phyloP scores from a whole-genome alignment of 2,888 invertebrate genomes.

The Plutella xylostella region DNA sequence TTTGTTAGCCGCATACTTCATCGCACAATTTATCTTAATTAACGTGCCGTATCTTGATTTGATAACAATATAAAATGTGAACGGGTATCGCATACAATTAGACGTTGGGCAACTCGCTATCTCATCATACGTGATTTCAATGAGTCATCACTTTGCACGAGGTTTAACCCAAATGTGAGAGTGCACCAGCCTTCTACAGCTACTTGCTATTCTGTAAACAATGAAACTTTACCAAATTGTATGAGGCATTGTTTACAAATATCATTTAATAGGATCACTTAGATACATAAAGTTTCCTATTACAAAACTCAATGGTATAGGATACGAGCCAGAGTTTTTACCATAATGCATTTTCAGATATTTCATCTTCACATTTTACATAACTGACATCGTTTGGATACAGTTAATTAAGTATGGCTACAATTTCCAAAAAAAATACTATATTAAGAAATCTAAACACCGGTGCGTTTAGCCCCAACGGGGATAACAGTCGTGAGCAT shows the following conservation, averaged over 20 bases:
- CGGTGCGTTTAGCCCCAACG: too few relatives aligned
- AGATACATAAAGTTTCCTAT: too few relatives aligned
- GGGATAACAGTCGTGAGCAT: too few relatives aligned
- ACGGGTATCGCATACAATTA: background rate
- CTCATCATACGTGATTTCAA: conserved; percentile 8
- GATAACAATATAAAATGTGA: conserved; percentile 8
- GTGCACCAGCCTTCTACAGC: conserved; percentile 27
- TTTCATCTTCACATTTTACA: too few relatives aligned
- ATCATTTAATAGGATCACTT: conserved; percentile 52
- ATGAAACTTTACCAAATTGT: conserved; percentile 47
- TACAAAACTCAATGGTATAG: too few relatives aligned
- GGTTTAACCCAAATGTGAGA: conserved; percentile 30
- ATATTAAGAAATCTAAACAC: too few relatives aligned
- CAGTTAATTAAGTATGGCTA: too few relatives aligned
- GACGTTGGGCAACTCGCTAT: background rate
- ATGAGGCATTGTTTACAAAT: conserved; percentile 49
- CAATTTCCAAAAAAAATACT: too few relatives aligned
- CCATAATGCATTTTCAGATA: too few relatives aligned
- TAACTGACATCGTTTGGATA: too few relatives aligned
- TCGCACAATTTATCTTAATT: conserved; percentile 6
- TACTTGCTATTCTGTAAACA: conserved; percentile 41
- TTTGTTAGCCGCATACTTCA: background rate
- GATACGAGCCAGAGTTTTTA: too few relatives aligned
- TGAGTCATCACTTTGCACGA: conserved; percentile 15
- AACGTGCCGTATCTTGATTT: conserved; percentile 7